phyloP scores from a whole-genome alignment of 2,113 vertebrate genomes.

The Lepisosteus oculatus region DNA sequence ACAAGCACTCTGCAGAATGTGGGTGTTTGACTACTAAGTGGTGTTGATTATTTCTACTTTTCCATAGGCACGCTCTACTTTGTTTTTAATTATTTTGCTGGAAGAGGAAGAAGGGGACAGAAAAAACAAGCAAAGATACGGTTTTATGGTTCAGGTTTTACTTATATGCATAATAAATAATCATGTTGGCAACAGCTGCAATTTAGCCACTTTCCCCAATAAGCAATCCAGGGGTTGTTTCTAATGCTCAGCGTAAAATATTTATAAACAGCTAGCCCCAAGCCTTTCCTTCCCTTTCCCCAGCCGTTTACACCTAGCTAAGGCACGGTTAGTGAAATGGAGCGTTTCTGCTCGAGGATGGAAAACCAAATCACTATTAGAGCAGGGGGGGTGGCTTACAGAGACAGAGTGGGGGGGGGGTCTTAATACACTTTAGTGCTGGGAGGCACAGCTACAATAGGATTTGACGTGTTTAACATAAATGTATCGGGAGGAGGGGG shows the following conservation, averaged over 20 bases:
- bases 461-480: constrained; percentile 82
- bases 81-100: constrained; percentile 33
- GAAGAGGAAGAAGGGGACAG: constrained; percentile 11
- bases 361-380: constrained; percentile 64
- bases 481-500: constrained; percentile 57
- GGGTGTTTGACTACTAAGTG: no score
- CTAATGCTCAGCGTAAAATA: constrained; percentile 62
- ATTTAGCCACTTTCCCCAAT: constrained; percentile 46
- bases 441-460: constrained; percentile 70
- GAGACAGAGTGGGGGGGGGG: constrained; percentile 33
- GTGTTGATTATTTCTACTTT: no score
- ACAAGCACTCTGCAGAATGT: no score
- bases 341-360: constrained; percentile 56
- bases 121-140: constrained; percentile 25
- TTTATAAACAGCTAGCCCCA: constrained; percentile 64
- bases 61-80: not conserved
- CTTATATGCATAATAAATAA: constrained; percentile 35
- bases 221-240: constrained; percentile 53
- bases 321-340: constrained; percentile 64
- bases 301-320: constrained; percentile 63
- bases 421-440: constrained; percentile 55
- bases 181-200: constrained; percentile 26
- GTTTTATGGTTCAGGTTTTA: constrained; percentile 25
- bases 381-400: constrained; percentile 55
- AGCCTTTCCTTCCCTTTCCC: constrained; percentile 49